Conservation (phyloP, 2,888 invertebrate species). For the Diaprepes abbreviatus region DNA sequence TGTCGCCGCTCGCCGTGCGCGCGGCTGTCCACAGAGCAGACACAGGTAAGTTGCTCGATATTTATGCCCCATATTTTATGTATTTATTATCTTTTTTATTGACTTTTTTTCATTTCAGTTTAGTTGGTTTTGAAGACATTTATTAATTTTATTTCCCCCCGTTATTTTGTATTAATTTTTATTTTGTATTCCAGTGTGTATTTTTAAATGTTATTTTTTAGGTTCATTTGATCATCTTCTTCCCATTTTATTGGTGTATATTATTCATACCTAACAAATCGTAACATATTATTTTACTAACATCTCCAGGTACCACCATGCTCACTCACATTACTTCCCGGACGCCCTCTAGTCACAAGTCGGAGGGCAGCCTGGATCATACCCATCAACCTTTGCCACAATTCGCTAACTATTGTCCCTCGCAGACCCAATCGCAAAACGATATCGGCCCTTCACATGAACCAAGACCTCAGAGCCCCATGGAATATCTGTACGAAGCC, state of each 20-base stretch:
- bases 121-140: too few relatives aligned
- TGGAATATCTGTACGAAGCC: slow-evolving; percentile 56
- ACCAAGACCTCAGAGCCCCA: slow-evolving; percentile 34
- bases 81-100: not conserved
- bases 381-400: slow-evolving; percentile 41
- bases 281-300: slow-evolving; percentile 41
- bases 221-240: too few relatives aligned
- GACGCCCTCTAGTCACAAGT: slow-evolving; percentile 72
- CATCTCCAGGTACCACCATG: slow-evolving; percentile 60
- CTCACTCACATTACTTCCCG: slow-evolving; percentile 67
- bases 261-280: not conserved
- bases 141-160: too few relatives aligned
- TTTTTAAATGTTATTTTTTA: too few relatives aligned
- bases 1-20: slow-evolving; percentile 68
- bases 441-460: slow-evolving; percentile 59
- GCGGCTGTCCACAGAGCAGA: slow-evolving; percentile 71
- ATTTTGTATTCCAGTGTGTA: too few relatives aligned
- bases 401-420: slow-evolving; percentile 61
- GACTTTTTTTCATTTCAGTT: too few relatives aligned
- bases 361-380: slow-evolving; percentile 71
- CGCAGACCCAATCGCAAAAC: slow-evolving; percentile 67
- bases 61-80: not conserved
- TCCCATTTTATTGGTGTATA: too few relatives aligned
- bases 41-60: slow-evolving; percentile 63
- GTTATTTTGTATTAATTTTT: too few relatives aligned